phyloP scores from a whole-genome alignment of 2,888 invertebrate genomes.

The Syrphus vitripennis region DNA sequence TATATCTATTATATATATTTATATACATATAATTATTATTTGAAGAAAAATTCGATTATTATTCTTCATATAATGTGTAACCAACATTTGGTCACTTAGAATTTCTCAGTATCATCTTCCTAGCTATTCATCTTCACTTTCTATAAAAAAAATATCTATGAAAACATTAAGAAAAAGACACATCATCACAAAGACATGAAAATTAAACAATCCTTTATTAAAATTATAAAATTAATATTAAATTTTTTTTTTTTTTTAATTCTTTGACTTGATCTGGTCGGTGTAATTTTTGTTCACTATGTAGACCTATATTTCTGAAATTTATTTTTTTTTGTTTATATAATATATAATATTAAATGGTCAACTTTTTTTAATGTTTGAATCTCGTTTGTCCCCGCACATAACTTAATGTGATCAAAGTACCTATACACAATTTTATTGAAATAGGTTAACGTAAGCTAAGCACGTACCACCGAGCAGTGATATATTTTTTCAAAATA shows the following conservation, averaged over 20 bases:
- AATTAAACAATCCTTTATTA: not conserved
- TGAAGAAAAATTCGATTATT: constrained; percentile 28
- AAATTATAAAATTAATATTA: constrained; percentile 18
- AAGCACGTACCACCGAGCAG: no score
- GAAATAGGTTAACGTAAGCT: no score
- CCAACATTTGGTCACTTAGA: not conserved
- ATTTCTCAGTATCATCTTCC: constrained; percentile 11
- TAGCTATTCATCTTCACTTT: constrained; percentile 12
- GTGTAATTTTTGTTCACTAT: constrained; percentile 45
- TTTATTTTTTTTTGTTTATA: constrained; percentile 42
- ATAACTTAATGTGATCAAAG: no score
- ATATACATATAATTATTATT: constrained; percentile 46
- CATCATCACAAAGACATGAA: constrained; percentile 56
- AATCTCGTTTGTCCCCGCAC: no score
- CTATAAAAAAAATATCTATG: constrained; percentile 3
- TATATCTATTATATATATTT: constrained; percentile 50
- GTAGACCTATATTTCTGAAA: constrained; percentile 43
- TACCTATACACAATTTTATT: no score
- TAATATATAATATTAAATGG: no score
- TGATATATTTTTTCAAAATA: no score
- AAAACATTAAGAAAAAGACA: constrained; percentile 57
- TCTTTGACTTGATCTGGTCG: constrained; percentile 65
- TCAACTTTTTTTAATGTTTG: no score
- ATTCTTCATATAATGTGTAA: constrained; percentile 30
- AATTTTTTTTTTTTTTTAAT: no score